These are phyloP conservation scores for Dyspetes luteomarginatus DNA, from an alignment of 2,888 invertebrate species.

Conservation along the genomic window DNA sequence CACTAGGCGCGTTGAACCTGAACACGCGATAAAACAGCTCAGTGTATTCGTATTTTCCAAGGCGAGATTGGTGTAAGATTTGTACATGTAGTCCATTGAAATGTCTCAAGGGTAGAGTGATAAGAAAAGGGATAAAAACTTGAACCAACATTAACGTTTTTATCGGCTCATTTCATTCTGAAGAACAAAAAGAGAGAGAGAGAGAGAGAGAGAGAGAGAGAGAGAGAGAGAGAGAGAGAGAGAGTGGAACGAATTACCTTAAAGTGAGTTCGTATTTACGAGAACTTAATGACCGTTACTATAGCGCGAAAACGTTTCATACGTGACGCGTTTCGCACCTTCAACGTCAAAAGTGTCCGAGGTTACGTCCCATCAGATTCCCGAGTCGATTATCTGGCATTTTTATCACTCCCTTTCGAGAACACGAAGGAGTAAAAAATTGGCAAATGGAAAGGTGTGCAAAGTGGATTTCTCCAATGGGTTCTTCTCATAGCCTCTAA, in stretches of 20 bases:
- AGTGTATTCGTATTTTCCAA: not conserved
- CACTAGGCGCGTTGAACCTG: constrained; percentile 55
- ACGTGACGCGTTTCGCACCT: no score
- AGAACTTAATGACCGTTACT: constrained; percentile 50
- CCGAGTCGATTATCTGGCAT: constrained; percentile 30
- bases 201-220: not conserved
- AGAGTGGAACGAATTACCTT: not conserved
- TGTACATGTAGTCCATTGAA: constrained; percentile 1
- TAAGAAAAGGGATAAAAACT: constrained; percentile 1
- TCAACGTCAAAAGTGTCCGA: constrained; percentile 15
- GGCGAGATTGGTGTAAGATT: not conserved
- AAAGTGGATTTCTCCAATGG: constrained; percentile 53
- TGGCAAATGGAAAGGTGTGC: constrained; percentile 50
- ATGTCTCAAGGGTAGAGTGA: constrained; percentile 36
- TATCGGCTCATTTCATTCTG: not conserved
- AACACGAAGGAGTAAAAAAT: constrained; percentile 38
- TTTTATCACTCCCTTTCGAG: constrained; percentile 14
- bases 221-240: not conserved
- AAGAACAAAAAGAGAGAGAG: not conserved
- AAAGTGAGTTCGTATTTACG: constrained; percentile 31
- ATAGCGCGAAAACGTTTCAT: constrained; percentile 40
- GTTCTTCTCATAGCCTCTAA: constrained; percentile 49
- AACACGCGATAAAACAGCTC: constrained; percentile 36
- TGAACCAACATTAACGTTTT: constrained; percentile 16
- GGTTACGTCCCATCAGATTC: constrained; percentile 31